Evolutionary conservation across 2,888 invertebrate genomes (phyloP), one percentile per base, ranked within the genome.

Genomic region (Himalopsyche anomala): DNA sequence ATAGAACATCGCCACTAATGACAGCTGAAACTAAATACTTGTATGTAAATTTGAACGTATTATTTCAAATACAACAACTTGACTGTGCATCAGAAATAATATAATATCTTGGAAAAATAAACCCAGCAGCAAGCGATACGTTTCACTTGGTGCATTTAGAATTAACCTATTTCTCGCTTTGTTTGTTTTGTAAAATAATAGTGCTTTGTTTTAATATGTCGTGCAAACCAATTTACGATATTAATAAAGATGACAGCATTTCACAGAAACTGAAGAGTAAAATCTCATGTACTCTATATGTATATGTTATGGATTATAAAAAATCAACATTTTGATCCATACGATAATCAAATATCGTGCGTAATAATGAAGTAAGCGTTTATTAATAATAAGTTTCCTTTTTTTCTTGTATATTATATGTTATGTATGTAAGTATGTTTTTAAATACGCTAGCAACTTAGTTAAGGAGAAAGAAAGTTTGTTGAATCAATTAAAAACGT

Each of bases 1-100:
- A 84, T 84, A 80, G 80, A 84, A 84, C 54, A 74, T 36, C 80
- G 11, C 45, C 42, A 56, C 54, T 79, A 51, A 84, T 45, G 80
- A 84, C 80, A 84, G 54, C 45, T 84, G 84, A 79, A 84, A 80
- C 80, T 11, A 84, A 84, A 80, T n/a, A 84, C 74, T 28, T 56
- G 11, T 54, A 84, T 45, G 36, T 80, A 84, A 84, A 80, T 80
- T 80, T 54, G 84, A 80, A 51, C 80, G 6, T 42, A 45, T 80
- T 40, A 80, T 80, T 42, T 80, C 80, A 38, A 28, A 74, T 4
- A 45, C 80, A 42, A 51, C 2, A 28, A 28, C 28, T 28, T 8
- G 8, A 80, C 80, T 11, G 19, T 80, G 40, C 51, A 51, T 15
- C 19, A 45, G 45, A 80, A 80, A 80, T 45, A 45, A 80, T 36